Percentiles rank a stretch among this genome's conserved stretches.
Evolutionary conservation across 1,140 invertebrate genomes (phyloP).

Genomic region (Drosophila truncata): DNA sequence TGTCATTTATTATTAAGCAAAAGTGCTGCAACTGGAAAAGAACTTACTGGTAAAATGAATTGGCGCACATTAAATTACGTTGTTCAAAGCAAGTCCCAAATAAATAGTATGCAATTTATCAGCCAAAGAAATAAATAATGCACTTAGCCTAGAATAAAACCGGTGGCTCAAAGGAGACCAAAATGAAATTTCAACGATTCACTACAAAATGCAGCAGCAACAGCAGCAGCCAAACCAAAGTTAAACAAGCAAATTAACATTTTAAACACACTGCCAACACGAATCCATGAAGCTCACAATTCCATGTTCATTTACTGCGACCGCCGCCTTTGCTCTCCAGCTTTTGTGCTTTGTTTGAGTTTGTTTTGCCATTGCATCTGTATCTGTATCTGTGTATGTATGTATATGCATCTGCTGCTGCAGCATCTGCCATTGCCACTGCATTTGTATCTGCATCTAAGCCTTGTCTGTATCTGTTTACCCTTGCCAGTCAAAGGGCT

Average conservation of each 20-base stretch:
- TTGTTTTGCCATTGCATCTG: slow-evolving; percentile 29
- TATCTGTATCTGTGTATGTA: slow-evolving; percentile 14
- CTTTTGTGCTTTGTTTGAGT: slow-evolving; percentile 45
- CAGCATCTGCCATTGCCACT: slow-evolving; percentile 29
- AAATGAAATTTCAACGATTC: slow-evolving; percentile 9
- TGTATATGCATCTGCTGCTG: slow-evolving; percentile 54
- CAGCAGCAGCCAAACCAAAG: slow-evolving; percentile 31
- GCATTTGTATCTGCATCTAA: slow-evolving; percentile 65
- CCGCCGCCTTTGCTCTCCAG: slow-evolving; percentile 38
- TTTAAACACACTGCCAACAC: slow-evolving; percentile 45
- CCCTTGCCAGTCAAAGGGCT: slow-evolving; percentile 39
- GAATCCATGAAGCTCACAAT: slow-evolving; percentile 40
- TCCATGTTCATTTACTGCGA: slow-evolving; percentile 37
- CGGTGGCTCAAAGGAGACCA: slow-evolving; percentile 13
- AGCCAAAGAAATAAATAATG: slow-evolving; percentile 32
- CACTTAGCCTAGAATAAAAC: slow-evolving; percentile 12
- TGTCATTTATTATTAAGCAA: slow-evolving; percentile 40
- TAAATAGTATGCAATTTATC: slow-evolving; percentile 39
- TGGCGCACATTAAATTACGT: slow-evolving; percentile 40
- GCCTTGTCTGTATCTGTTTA: slow-evolving; percentile 35
- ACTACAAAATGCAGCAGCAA: slow-evolving; percentile 19
- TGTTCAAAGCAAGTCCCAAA: slow-evolving; percentile 24
- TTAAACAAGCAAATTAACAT: slow-evolving; percentile 52
- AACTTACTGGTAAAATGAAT: slow-evolving; percentile 29
- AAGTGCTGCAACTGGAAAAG: slow-evolving; percentile 29